These are phyloP conservation scores for Atractosteus spatula DNA, from an alignment of 2,113 vertebrate species.

Conservation along the genomic window DNA sequence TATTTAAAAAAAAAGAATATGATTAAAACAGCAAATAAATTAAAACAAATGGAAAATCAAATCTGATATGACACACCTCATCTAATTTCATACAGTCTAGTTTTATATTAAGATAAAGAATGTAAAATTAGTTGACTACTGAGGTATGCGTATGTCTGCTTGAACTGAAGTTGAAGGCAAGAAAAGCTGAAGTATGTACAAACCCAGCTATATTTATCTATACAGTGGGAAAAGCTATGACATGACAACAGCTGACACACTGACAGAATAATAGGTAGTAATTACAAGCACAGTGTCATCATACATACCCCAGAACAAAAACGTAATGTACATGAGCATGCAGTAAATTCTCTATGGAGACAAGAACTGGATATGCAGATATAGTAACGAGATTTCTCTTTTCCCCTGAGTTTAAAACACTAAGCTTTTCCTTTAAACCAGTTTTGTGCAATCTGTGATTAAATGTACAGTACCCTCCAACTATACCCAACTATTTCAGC, in stretches of 20 bases:
- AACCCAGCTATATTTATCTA: neutral
- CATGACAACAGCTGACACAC: conserved; percentile 32
- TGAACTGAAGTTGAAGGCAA: neutral
- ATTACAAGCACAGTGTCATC: conserved; percentile 35
- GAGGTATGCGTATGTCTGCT: neutral
- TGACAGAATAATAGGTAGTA: conserved; percentile 64
- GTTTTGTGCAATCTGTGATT: no score
- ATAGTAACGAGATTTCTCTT: no score
- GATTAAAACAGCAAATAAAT: no score
- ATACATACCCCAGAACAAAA: conserved; percentile 53
- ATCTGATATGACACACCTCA: no score
- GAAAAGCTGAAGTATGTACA: neutral
- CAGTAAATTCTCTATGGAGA: conserved; percentile 47
- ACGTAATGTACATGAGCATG: neutral
- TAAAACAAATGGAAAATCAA: no score
- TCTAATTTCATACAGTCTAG: no score
- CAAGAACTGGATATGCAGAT: conserved; percentile 17
- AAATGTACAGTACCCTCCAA: no score
- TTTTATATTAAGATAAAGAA: no score
- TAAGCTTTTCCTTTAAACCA: neutral
- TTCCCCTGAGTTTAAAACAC: conserved; percentile 15
- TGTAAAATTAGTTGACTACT: no score
- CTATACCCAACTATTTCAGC: no score
- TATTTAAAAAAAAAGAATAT: no score
- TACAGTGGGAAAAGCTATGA: neutral